These are phyloP conservation scores for Maconellicoccus hirsutus DNA, from an alignment of 1,140 invertebrate genomes.

Conservation along the genomic window DNA sequence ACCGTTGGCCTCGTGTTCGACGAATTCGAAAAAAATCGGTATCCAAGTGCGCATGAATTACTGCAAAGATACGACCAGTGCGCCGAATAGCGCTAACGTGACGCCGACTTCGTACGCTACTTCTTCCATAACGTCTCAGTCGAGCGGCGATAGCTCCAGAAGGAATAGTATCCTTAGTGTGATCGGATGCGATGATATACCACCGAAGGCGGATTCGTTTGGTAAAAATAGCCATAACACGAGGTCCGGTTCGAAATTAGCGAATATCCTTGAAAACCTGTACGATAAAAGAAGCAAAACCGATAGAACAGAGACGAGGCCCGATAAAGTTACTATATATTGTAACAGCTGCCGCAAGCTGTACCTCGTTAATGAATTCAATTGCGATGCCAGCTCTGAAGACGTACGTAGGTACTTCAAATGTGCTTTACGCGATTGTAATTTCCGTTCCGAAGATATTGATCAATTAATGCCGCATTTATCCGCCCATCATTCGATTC, in stretches of 20 bases:
- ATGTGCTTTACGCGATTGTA: background rate
- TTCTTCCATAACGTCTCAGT: background rate
- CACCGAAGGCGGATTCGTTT: background rate
- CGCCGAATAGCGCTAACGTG: background rate
- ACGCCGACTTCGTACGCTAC: background rate
- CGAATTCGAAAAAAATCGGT: constrained; percentile 26
- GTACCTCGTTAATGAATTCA: background rate
- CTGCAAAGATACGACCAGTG: constrained; percentile 9
- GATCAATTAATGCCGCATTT: background rate
- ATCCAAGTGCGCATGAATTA: constrained; percentile 27
- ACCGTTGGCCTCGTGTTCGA: background rate
- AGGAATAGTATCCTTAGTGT: background rate
- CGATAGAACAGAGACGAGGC: background rate
- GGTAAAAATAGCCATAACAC: background rate
- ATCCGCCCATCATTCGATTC: background rate
- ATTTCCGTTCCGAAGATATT: background rate
- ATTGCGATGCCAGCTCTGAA: background rate
- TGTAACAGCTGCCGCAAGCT: background rate
- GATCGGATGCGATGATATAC: background rate
- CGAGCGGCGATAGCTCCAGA: background rate
- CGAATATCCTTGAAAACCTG: background rate
- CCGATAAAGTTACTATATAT: background rate
- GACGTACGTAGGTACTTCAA: background rate
- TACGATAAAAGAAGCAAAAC: background rate
- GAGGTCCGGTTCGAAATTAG: background rate